These are phyloP conservation scores for Tipula helvola DNA, from an alignment of 2,888 invertebrate species.

Conservation along the genomic window DNA sequence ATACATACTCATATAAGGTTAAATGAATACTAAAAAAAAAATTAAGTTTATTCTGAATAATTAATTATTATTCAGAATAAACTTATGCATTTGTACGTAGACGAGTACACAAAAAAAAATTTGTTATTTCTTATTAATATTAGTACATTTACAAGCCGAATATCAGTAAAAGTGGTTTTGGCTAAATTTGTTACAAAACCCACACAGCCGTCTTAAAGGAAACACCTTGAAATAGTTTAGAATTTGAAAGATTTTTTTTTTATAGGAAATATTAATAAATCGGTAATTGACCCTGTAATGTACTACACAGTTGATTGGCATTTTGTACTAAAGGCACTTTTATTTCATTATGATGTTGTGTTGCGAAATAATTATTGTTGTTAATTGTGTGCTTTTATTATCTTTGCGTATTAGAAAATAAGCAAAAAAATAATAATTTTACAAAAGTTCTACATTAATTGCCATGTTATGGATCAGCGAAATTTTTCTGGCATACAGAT, in stretches of 20 bases:
- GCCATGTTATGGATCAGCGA: neutral
- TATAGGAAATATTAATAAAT: neutral
- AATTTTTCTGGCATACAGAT: neutral
- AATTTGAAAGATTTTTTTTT: neutral
- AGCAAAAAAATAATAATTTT: neutral
- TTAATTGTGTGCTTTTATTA: neutral
- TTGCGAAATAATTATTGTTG: neutral
- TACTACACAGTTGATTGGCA: neutral
- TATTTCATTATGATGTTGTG: neutral
- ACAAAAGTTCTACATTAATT: neutral
- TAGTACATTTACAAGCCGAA: neutral
- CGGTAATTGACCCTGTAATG: neutral
- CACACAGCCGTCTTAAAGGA: neutral
- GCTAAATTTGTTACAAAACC: neutral
- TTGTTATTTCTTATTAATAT: neutral
- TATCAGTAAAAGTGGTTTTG: neutral
- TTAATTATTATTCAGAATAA: neutral
- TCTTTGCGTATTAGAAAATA: neutral
- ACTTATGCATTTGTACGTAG: neutral
- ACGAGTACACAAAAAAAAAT: neutral
- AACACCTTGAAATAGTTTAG: neutral
- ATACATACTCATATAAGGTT: neutral
- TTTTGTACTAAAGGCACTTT: neutral
- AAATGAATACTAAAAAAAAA: neutral
- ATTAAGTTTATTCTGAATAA: neutral